phyloP scores from a whole-genome alignment of 2,797 vertebrate species.

The Falco cherrug region DNA sequence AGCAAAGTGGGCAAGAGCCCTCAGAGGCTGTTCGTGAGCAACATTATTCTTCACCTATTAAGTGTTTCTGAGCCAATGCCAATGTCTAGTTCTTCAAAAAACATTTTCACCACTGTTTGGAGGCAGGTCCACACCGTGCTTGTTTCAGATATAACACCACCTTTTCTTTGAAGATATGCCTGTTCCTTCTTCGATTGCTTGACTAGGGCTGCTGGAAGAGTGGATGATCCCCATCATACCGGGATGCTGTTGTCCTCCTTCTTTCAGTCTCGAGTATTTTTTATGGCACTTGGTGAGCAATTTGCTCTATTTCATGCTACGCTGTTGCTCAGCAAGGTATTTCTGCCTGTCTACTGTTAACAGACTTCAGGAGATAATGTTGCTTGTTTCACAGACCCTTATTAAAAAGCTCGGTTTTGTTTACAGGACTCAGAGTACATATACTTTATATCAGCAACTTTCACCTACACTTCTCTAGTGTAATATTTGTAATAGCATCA shows the following conservation, averaged over 20 bases:
- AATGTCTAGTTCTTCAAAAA: neutral
- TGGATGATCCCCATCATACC: neutral
- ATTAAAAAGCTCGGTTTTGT: constrained; percentile 53
- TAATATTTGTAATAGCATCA: constrained; percentile 54
- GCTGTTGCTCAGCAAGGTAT: neutral
- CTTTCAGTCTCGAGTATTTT: neutral
- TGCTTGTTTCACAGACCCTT: constrained; percentile 35
- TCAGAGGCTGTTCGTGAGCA: neutral
- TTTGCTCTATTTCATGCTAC: neutral
- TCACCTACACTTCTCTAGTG: constrained; percentile 22
- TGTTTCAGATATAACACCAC: neutral
- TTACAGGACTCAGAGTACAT: constrained; percentile 1
- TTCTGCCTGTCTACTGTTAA: constrained; percentile 49
- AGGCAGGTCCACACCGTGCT: neutral
- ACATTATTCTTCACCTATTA: neutral
- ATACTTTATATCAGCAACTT: neutral
- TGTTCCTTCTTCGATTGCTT: neutral
- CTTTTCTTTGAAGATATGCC: neutral
- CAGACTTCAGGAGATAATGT: neutral
- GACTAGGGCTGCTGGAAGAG: neutral
- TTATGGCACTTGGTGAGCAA: neutral
- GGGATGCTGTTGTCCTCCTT: neutral
- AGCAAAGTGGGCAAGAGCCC: neutral
- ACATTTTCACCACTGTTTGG: neutral
- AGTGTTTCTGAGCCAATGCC: neutral